Conservation (phyloP, 23 tunicate species). For the Halocynthia aurantium region DNA sequence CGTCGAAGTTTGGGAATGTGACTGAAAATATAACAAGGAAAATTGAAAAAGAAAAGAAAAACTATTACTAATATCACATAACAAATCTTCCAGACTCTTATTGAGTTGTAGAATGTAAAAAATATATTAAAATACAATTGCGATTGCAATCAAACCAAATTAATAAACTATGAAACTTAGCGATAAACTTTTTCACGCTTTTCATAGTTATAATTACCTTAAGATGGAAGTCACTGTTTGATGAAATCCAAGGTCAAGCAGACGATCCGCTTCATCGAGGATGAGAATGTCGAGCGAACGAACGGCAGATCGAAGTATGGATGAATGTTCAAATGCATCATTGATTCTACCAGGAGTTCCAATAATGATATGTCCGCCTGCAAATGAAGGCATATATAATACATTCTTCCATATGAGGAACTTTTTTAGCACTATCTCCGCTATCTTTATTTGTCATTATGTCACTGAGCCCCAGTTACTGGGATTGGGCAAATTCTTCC, state of each 20-base stretch:
- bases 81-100: too few relatives aligned
- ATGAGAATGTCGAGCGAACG: slow-evolving; percentile 68
- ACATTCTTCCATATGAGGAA: background rate
- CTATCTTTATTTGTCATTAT: too few relatives aligned
- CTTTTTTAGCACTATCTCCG: background rate
- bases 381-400: background rate
- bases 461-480: too few relatives aligned
- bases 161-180: background rate
- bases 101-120: too few relatives aligned
- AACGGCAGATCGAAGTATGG: slow-evolving; percentile 30
- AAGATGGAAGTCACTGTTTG: slow-evolving; percentile 59
- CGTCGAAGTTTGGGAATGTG: slow-evolving; percentile 85
- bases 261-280: slow-evolving; percentile 94
- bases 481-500: too few relatives aligned
- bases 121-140: too few relatives aligned
- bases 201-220: slow-evolving; percentile 25
- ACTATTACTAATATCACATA: too few relatives aligned
- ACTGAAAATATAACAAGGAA: background rate
- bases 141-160: too few relatives aligned
- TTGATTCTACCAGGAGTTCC: slow-evolving; percentile 96
- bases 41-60: background rate
- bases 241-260: slow-evolving; percentile 94
- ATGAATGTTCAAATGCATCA: slow-evolving; percentile 44
- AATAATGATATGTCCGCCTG: slow-evolving; percentile 74
- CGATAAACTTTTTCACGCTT: background rate